Evolutionary conservation across 1,140 invertebrate species (phyloP).

Genomic region (Drosophila rhopaloa): DNA sequence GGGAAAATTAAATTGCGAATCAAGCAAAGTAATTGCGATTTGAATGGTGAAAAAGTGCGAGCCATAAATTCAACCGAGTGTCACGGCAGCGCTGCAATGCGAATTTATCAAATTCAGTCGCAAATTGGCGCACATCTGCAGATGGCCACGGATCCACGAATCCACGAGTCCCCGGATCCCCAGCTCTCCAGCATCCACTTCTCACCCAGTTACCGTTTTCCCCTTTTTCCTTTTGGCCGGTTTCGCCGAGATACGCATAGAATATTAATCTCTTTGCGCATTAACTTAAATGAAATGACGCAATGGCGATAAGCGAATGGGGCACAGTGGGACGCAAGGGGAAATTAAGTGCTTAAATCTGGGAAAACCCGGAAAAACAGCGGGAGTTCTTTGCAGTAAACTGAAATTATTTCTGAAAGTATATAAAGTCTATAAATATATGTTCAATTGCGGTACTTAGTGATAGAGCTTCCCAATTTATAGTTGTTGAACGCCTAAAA

Average conservation of each 20-base stretch:
- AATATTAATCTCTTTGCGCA: constrained; percentile 77
- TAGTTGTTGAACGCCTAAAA: no score
- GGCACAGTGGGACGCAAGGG: constrained; percentile 44
- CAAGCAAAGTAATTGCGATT: constrained; percentile 82
- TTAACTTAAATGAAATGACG: constrained; percentile 77
- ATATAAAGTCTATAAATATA: no score
- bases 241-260: constrained; percentile 72
- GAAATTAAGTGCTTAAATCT: background rate
- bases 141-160: constrained; percentile 50
- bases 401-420: background rate
- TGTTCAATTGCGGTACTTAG: no score
- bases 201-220: constrained; percentile 33
- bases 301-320: constrained; percentile 55
- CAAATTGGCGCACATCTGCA: constrained; percentile 82
- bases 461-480: no score
- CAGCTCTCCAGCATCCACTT: constrained; percentile 13
- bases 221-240: constrained; percentile 35
- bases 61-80: constrained; percentile 75
- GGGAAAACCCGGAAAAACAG: background rate
- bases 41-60: constrained; percentile 82
- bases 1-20: constrained; percentile 77
- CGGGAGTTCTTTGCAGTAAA: background rate
- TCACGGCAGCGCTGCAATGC: constrained; percentile 73
- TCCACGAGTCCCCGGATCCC: constrained; percentile 6
- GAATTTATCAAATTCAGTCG: constrained; percentile 83